phyloP scores from a whole-genome alignment of 2,113 vertebrate species.

The Girardinichthys multiradiatus region DNA sequence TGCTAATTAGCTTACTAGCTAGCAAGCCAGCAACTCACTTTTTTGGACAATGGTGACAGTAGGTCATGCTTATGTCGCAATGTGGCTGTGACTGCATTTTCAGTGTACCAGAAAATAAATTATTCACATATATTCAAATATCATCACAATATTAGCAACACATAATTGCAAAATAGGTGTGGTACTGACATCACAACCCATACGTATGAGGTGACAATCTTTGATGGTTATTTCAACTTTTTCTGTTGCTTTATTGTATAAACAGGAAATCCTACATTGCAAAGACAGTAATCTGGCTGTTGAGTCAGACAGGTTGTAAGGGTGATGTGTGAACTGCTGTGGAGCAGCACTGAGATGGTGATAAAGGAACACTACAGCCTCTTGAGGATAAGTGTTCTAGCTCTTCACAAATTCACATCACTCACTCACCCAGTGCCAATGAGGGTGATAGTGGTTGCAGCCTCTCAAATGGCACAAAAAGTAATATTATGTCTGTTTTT shows the following conservation, averaged over 20 bases:
- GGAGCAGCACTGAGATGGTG: conserved; percentile 3
- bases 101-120: not conserved
- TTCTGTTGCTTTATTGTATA: conserved; percentile 10
- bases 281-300: conserved; percentile 3
- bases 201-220: not conserved
- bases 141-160: not conserved
- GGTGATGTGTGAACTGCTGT: conserved; percentile 19
- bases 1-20: not conserved
- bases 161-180: not conserved
- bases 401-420: conserved; percentile 70
- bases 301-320: conserved; percentile 1
- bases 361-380: conserved; percentile 59
- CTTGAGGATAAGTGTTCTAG: conserved; percentile 63
- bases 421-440: not conserved
- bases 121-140: not conserved
- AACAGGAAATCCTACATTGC: not conserved
- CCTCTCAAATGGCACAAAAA: not conserved
- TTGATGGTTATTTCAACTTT: conserved; percentile 1
- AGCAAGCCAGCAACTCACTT: not conserved
- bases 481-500: not conserved
- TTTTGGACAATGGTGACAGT: not conserved
- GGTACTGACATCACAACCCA: not conserved
- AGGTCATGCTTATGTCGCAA: not conserved
- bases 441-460: not conserved
- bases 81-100: not conserved